phyloP scores from a whole-genome alignment of 2,888 invertebrate genomes.

The Hyppa rectilinea region DNA sequence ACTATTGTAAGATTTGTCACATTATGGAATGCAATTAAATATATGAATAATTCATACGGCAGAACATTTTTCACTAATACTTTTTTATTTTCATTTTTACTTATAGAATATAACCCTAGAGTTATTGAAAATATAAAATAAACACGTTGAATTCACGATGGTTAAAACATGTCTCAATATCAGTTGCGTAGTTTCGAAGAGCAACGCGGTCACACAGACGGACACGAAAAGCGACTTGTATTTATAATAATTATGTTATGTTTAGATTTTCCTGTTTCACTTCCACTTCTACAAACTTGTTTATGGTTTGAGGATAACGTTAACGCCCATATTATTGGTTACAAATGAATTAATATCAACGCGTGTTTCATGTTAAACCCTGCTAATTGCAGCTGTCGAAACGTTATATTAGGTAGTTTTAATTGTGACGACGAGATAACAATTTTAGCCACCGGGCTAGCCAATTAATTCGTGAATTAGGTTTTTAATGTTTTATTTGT shows the following conservation, averaged over 20 bases:
- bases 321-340: slow-evolving; percentile 3
- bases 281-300: background rate
- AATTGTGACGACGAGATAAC: slow-evolving; percentile 6
- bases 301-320: background rate
- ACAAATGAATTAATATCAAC: slow-evolving; percentile 23
- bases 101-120: too few species aligned
- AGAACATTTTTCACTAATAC: too few species aligned
- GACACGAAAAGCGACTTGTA: background rate
- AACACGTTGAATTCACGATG: too few species aligned
- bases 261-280: slow-evolving; percentile 1
- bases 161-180: background rate
- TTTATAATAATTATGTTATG: too few species aligned
- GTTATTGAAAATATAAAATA: too few species aligned
- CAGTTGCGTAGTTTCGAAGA: background rate
- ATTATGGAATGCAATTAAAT: too few species aligned
- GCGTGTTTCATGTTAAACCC: slow-evolving; percentile 19
- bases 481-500: too few species aligned
- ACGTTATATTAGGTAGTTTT: slow-evolving; percentile 9
- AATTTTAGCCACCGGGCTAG: background rate
- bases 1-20: too few species aligned
- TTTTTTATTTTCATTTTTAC: too few species aligned
- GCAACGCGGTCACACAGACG: background rate
- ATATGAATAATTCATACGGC: too few species aligned
- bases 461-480: slow-evolving; percentile 3
- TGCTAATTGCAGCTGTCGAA: slow-evolving; percentile 26